Evolutionary conservation across 2,888 invertebrate species (phyloP), one percentile per base, ranked within the genome.

Genomic region (Schizotus pectinicornis): DNA sequence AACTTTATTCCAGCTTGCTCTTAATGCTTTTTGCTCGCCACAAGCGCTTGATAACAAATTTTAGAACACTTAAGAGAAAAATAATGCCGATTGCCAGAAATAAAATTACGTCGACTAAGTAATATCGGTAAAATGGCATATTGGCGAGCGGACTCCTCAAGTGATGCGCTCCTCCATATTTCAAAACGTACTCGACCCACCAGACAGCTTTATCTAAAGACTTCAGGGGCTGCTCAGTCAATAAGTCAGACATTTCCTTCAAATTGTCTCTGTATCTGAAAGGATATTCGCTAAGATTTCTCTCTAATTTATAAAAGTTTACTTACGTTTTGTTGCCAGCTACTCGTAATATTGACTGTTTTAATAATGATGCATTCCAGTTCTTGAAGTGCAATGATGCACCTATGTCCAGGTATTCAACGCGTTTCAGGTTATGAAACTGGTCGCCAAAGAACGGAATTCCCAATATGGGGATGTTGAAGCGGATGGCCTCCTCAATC

Each of bases 401-500:
- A 11, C 67, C 70, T 47, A 66, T 61, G 34, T 34, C 2, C 30
- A 56, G 12, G 34, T 9, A n/a, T 30, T 56, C 14, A n/a, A 51
- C 46, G 12, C 56, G 43, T 31, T 35, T 48, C 1, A 38, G 31
- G 35, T 58, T 58, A 32, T 33, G 34, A 8, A 48, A 42, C 50
- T 79, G 79, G 42, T 79, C 78, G 0, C 69, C 74, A 0, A 75
- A 56, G 67, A 79, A 72, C 1, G 79, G 79, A 22, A 79, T 22
- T 11, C 75, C 79, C 6, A 80, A 66, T 0, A 79, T 41, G 2
- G 80, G 79, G 1, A 79, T 77, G 13, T 74, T 77, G 3, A 76
- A 76, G 9, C 64, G 67, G 2, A 79, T 71, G 2, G 79, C 75
- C 45, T 80, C 79, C 1, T 78, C 77, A 0, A 75, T 75, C 0